Evolutionary conservation across 1,140 invertebrate species (phyloP).

Genomic region (Phymorhynchus buccinoides): DNA sequence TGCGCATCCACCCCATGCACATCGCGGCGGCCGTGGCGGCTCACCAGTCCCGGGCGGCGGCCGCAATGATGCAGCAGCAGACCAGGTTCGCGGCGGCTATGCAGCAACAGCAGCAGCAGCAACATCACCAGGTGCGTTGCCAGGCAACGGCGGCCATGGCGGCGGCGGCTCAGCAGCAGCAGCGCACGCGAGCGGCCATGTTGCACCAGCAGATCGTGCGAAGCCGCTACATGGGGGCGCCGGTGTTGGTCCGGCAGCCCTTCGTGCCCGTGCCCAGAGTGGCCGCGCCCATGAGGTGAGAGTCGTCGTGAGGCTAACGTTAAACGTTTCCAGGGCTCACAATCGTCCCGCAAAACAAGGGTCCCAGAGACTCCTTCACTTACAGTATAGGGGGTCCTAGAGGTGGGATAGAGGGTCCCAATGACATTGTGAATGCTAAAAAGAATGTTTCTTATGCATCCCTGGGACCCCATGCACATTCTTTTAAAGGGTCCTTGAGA

Average conservation of each 20-base stretch:
- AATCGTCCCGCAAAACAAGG: no score
- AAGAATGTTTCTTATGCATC: no score
- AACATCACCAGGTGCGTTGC: neutral
- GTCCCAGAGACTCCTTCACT: no score
- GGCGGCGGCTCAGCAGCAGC: neutral
- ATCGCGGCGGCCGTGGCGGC: neutral
- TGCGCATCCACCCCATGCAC: conserved; percentile 11
- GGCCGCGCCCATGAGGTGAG: conserved; percentile 4
- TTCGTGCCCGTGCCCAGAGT: conserved; percentile 3
- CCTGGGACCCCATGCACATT: no score
- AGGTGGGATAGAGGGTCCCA: no score
- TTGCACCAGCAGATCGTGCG: conserved; percentile 8
- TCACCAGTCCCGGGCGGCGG: neutral
- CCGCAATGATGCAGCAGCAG: neutral
- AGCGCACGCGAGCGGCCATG: neutral
- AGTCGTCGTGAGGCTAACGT: neutral
- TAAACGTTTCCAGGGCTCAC: no score
- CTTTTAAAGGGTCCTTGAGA: no score
- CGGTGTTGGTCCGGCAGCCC: neutral
- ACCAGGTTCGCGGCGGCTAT: neutral
- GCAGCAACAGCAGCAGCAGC: neutral
- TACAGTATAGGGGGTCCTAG: no score
- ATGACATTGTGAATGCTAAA: no score
- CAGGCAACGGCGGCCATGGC: neutral
- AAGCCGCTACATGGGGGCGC: conserved; percentile 17